Percentiles rank a stretch among this genome's conserved stretches.
Conservation (phyloP, 2,113 vertebrate species). For the Odobenus rosmarus region DNA sequence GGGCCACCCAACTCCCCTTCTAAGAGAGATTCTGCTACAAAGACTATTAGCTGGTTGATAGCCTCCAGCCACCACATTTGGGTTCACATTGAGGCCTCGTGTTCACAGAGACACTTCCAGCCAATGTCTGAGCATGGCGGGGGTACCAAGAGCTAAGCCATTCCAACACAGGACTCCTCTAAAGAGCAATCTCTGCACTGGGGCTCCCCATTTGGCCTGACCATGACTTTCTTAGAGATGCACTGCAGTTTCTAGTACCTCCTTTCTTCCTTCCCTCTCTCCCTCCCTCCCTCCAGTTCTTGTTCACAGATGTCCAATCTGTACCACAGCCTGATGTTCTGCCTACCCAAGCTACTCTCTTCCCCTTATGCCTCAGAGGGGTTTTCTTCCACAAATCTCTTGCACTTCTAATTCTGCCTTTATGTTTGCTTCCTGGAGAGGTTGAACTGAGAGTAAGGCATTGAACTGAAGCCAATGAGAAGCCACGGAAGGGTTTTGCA, state of each 20-base stretch:
- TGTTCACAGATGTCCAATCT: not conserved
- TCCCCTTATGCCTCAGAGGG: no score
- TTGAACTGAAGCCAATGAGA: not conserved
- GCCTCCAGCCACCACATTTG: not conserved
- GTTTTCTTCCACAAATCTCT: not conserved
- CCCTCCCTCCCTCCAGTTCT: not conserved
- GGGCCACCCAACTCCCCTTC: not conserved
- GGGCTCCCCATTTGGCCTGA: not conserved
- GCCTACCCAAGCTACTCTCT: accelerated
- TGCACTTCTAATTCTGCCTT: not conserved
- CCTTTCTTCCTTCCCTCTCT: not conserved
- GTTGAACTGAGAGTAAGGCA: not conserved
- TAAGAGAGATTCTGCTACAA: not conserved
- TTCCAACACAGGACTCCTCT: not conserved
- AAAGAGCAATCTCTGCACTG: not conserved
- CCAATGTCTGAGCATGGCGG: not conserved
- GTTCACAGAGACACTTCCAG: not conserved
- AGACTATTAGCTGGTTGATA: not conserved
- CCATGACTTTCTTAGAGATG: not conserved
- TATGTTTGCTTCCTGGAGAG: not conserved
- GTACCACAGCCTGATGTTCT: not conserved
- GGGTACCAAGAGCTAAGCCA: no score
- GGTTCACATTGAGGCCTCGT: not conserved
- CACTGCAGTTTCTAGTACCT: not conserved
- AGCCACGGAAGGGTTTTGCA: not conserved